A percentile compares a stretch with the other conserved stretches of the same genome.
Evolutionary conservation across 2,113 vertebrate genomes (phyloP).

Genomic region (Reinhardtius hippoglossoides): DNA sequence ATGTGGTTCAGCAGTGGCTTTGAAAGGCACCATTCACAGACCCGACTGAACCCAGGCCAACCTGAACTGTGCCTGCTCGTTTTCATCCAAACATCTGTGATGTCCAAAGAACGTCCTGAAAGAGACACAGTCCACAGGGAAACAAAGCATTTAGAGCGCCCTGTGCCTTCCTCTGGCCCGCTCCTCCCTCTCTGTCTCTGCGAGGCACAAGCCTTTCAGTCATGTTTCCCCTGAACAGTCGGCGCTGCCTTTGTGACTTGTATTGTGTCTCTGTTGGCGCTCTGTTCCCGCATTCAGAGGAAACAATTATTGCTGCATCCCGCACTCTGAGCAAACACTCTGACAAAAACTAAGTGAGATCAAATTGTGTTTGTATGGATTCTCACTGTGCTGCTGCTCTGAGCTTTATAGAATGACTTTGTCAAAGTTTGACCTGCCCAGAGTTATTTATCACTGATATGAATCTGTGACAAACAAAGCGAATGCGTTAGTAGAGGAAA

Average conservation of each 20-base stretch:
- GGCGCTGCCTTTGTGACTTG: slow-evolving; percentile 54
- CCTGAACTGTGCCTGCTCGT: slow-evolving; percentile 39
- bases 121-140: slow-evolving; percentile 46
- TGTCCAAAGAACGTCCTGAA: slow-evolving; percentile 68
- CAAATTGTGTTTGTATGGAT: slow-evolving; percentile 52
- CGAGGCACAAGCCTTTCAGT: slow-evolving; percentile 64
- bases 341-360: slow-evolving; percentile 15
- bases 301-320: slow-evolving; percentile 49
- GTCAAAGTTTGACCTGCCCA: slow-evolving; percentile 20
- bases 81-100: slow-evolving; percentile 72
- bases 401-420: slow-evolving; percentile 14
- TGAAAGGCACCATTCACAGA: slow-evolving; percentile 55
- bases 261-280: slow-evolving; percentile 49
- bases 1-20: slow-evolving; percentile 52
- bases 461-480: slow-evolving; percentile 17
- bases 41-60: slow-evolving; percentile 52
- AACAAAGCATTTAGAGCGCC: slow-evolving; percentile 45
- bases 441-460: slow-evolving; percentile 4
- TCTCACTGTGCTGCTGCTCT: slow-evolving; percentile 28
- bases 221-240: slow-evolving; percentile 42
- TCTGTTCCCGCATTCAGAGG: slow-evolving; percentile 60
- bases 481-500: neutral
- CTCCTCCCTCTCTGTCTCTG: slow-evolving; percentile 34
- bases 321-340: slow-evolving; percentile 32
- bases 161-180: slow-evolving; percentile 46